Evolutionary conservation across 1,140 invertebrate species (phyloP).

Genomic region (Euborellia annulipes): DNA sequence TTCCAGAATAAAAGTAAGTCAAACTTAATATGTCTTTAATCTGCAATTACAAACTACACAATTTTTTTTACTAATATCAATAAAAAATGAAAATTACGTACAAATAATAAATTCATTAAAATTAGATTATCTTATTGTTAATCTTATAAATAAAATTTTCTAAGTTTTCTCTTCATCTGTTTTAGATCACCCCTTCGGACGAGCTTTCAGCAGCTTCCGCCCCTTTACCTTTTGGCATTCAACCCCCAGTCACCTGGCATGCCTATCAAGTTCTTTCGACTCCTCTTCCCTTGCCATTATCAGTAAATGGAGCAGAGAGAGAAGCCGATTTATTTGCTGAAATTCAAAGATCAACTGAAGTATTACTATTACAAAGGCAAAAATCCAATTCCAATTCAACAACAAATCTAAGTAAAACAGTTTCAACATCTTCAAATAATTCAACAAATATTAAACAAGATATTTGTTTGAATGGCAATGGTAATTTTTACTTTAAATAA

Average conservation of each 20-base stretch:
- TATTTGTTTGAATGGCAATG: too few relatives aligned
- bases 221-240: background rate
- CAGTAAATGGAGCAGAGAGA: conserved; percentile 13
- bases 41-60: background rate
- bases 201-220: conserved; percentile 27
- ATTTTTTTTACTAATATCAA: too few relatives aligned
- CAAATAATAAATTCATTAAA: too few relatives aligned
- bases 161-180: too few relatives aligned
- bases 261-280: too few relatives aligned
- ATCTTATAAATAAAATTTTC: background rate
- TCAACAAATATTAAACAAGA: conserved; percentile 3
- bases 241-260: too few relatives aligned
- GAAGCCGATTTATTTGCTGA: conserved; percentile 27
- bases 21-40: background rate
- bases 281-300: conserved; percentile 6
- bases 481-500: too few relatives aligned
- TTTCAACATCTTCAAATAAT: conserved; percentile 7
- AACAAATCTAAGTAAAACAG: conserved; percentile 4
- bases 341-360: conserved; percentile 26
- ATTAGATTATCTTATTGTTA: conserved; percentile 2
- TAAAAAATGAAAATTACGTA: too few relatives aligned
- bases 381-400: conserved; percentile 4
- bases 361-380: conserved; percentile 1
- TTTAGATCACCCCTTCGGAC: conserved; percentile 18
- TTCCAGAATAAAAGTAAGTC: conserved; percentile 41